A percentile compares a stretch with the other conserved stretches of the same genome.
Conservation (phyloP, 2,797 vertebrate species). For the Taeniopygia guttata region DNA sequence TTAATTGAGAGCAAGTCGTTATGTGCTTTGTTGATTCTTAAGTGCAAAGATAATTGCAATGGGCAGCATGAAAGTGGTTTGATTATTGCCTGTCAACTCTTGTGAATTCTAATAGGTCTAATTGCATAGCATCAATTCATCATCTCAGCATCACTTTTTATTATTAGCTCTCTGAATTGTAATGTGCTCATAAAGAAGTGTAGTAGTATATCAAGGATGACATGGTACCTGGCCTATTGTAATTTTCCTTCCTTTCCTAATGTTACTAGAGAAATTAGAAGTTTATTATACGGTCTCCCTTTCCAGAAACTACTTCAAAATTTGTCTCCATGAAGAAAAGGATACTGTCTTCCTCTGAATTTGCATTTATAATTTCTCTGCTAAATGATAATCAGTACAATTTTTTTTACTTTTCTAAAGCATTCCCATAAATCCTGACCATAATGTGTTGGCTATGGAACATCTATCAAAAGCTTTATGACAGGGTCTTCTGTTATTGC, state of each 20-base stretch:
- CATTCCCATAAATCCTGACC: conserved; percentile 65
- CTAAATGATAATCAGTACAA: conserved; percentile 48
- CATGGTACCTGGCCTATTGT: conserved; percentile 76
- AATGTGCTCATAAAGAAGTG: conserved; percentile 79
- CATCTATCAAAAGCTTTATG: conserved; percentile 49
- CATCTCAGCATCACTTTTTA: conserved; percentile 85
- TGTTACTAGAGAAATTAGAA: conserved; percentile 73
- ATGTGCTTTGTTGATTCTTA: conserved; percentile 96
- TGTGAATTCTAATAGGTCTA: conserved; percentile 88
- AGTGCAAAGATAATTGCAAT: conserved; percentile 90
- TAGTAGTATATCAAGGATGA: conserved; percentile 79
- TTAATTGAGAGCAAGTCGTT: conserved; percentile 89
- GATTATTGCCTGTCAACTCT: conserved; percentile 89
- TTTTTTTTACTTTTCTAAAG: conserved; percentile 27
- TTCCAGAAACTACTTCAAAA: conserved; percentile 72
- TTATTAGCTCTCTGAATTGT: conserved; percentile 79
- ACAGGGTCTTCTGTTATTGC: conserved; percentile 23
- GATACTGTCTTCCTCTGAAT: conserved; percentile 62
- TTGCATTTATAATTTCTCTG: conserved; percentile 66
- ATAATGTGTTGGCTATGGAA: conserved; percentile 47
- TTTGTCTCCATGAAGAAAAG: conserved; percentile 60
- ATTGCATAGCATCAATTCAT: conserved; percentile 85
- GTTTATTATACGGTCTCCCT: conserved; percentile 70
- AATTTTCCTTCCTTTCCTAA: conserved; percentile 70
- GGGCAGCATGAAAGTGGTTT: conserved; percentile 87